Percentiles rank a stretch among this genome's conserved stretches.
phyloP scores from a whole-genome alignment of 2,888 invertebrate genomes.

The Caenorhabditis drosophilae region DNA sequence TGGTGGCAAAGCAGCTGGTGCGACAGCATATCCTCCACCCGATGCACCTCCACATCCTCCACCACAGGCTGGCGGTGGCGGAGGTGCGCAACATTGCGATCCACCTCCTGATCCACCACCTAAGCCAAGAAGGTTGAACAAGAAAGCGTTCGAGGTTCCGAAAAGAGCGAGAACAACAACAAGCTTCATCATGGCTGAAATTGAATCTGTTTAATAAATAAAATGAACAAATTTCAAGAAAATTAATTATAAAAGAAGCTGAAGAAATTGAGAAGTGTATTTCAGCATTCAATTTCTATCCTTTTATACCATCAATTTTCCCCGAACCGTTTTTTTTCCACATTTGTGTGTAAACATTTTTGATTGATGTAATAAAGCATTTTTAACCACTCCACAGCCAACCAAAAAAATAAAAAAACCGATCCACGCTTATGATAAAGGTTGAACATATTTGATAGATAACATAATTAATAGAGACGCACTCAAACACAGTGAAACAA shows the following conservation, averaged over 20 bases:
- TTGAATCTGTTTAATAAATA: not conserved
- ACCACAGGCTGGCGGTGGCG: conserved; percentile 22
- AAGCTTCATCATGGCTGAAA: conserved; percentile 14
- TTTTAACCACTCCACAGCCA: not conserved
- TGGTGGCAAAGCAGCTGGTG: conserved; percentile 18
- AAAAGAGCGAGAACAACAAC: conserved; percentile 26
- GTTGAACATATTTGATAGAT: not conserved
- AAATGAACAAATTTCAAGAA: not conserved
- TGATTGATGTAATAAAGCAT: not conserved
- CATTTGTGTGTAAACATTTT: not conserved
- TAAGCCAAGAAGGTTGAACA: conserved; percentile 24
- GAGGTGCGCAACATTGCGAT: conserved; percentile 24
- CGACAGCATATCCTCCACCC: conserved; percentile 23
- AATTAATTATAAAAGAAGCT: not conserved
- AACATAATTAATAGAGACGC: no score
- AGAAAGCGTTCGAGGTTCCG: conserved; percentile 37
- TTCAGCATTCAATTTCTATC: not conserved
- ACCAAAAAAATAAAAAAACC: no score
- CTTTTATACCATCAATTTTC: not conserved
- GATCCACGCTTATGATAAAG: not conserved
- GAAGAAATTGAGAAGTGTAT: not conserved
- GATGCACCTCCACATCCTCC: conserved; percentile 22
- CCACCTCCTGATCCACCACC: conserved; percentile 32
- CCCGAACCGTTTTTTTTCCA: not conserved
- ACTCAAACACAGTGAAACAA: no score